A percentile compares a stretch with the other conserved stretches of the same genome.
phyloP scores from a whole-genome alignment of 1,140 invertebrate species.

The Araneus ventricosus region DNA sequence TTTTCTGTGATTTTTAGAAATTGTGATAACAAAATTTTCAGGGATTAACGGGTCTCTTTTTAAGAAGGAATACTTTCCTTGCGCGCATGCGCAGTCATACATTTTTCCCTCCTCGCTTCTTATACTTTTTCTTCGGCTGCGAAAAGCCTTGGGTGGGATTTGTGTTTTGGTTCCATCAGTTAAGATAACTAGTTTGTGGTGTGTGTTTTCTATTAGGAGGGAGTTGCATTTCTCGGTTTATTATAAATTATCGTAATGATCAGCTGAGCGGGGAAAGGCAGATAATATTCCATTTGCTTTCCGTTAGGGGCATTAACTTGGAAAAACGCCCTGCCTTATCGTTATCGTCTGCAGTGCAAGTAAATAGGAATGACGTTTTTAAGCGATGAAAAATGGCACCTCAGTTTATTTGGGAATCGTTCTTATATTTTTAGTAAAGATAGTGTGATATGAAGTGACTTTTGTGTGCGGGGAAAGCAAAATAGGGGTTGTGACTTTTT shows the following conservation, averaged over 20 bases:
- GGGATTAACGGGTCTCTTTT: too few relatives aligned
- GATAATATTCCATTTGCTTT: conserved; percentile 3
- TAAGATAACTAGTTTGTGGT: conserved; percentile 22
- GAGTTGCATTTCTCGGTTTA: not conserved
- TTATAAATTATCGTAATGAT: conserved; percentile 2
- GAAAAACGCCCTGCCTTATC: not conserved
- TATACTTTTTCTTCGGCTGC: not conserved
- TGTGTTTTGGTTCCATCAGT: not conserved
- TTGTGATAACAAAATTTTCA: too few relatives aligned
- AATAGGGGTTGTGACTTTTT: too few relatives aligned
- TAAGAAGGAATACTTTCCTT: not conserved
- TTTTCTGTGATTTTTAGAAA: not conserved
- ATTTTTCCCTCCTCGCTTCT: not conserved
- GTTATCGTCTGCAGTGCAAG: not conserved
- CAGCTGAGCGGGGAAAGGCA: not conserved
- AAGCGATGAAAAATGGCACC: too few relatives aligned
- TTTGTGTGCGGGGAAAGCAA: too few relatives aligned
- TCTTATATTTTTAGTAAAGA: too few relatives aligned
- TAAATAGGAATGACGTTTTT: not conserved
- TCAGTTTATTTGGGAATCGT: too few relatives aligned
- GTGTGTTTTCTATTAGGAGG: conserved; percentile 26
- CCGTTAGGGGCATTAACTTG: not conserved
- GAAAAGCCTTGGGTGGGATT: not conserved
- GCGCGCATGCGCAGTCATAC: not conserved
- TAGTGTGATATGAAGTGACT: too few relatives aligned